Evolutionary conservation across 2,888 invertebrate species (phyloP), one percentile per base, ranked within the genome.

Genomic region (Stenolophus ochropezus): DNA sequence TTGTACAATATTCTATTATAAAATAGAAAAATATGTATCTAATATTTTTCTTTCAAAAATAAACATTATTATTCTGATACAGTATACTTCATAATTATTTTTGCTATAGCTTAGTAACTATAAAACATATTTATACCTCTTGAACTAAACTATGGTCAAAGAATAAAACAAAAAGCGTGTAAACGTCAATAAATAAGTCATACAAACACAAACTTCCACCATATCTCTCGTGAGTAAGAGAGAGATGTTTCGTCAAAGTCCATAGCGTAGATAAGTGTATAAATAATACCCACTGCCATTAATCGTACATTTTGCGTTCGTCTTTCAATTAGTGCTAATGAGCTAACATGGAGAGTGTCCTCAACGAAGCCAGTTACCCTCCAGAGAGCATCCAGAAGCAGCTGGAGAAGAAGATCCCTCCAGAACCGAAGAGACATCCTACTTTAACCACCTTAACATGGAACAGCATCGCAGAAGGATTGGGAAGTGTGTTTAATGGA

Each of bases 251-350:
- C 25, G 11, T 23, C 49, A 23, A 78, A 78, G 65, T 65, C 78
- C 78, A 78, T 65, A 49, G 20, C n/a, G 25, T 18, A 69, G 78
- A 78, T 78, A 78, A 78, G 42, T 78, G 65, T 78, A 78, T 78
- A 78, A 69, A 78, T 69, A 78, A 47, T 78, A 49, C 65, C 23
- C 18, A 61, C 25, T 14, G 21, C 8, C 27, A 23, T 51, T 77
- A 25, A 14, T 51, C 33, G 21, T 27, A 27, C 65, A 69, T 18
- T 18, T 69, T 8, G 27, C 16, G 33, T 69, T 33, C 42, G 65
- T 16, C 27, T 0, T 27, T 69, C 33, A 27, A 42, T 42, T 21
- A 73, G 73, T 73, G 47, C 11, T 61, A 61, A 61, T 61, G 11
- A 49, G n/a, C 47, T n/a, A 75, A 75, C 20, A 80, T 80, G 80